Evolutionary conservation across 2,797 vertebrate genomes (phyloP), one percentile per base, ranked within the genome.

Genomic region (Poeciliopsis infans): DNA sequence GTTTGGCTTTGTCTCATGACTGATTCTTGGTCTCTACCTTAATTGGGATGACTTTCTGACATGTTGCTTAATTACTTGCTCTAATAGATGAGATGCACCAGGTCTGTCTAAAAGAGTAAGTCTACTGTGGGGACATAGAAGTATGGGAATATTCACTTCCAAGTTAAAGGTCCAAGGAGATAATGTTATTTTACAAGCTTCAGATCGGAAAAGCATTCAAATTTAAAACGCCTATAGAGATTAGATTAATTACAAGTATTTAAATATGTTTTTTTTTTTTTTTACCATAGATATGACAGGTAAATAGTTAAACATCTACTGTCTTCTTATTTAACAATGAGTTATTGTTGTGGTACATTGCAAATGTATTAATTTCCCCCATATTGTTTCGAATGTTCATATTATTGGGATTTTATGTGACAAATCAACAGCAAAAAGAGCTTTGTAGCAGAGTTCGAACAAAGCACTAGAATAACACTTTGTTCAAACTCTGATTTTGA

Each of bases 1-100:
- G 83, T 78, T 77, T 8, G 51, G 79, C 74, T 55, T 36, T 75
- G 80, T 86, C 73, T 79, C 57, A 79, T 7, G 82, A 79, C 84
- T 83, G 87, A 87, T 90, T 91, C 90, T 76, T 84, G 72, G 81
- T 79, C 83, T 75, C 72, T 43, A 74, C 90, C 87, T 92, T 94
- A 91, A 93, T 94, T 93, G 85, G 91, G 89, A 93, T 92, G 92
- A 91, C 85, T 79, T 94, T 94, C 94, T 93, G 92, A 93, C 89
- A 79, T 55, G 70, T 23, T 76, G 86, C 79, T 89, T 93, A 90
- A 94, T 94, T 93, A 90, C 82, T 73, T 13, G 57, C 59, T 70
- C 82, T 57, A 41, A 53, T 85, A 88, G 93, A 92, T 87, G 85
- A 94, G 85, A 94, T 93, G 90, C 16, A 79, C 76, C 55, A 28